Conservation (phyloP, 2,113 vertebrate genomes). For the Phylloscopus trochiloides region DNA sequence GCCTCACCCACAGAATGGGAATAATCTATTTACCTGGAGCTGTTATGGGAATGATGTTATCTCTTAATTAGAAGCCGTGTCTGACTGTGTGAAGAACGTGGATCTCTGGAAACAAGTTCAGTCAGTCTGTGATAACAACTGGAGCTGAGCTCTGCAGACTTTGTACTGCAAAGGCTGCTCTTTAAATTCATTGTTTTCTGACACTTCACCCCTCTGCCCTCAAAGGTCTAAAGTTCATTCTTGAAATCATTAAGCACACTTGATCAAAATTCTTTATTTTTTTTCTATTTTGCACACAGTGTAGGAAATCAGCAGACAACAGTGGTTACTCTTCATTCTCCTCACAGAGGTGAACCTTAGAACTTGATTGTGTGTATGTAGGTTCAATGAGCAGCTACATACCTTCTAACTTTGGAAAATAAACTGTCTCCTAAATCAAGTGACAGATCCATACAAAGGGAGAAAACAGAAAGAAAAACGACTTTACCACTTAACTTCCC, state of each 20-base stretch:
- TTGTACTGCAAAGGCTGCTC: not conserved
- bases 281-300: not conserved
- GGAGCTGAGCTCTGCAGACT: not conserved
- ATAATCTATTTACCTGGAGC: not conserved
- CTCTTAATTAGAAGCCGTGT: not conserved
- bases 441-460: not conserved
- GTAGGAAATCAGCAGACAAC: not conserved
- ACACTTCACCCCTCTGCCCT: not conserved
- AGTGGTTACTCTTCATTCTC: not conserved
- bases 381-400: not conserved
- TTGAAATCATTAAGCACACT: not conserved
- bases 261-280: not conserved
- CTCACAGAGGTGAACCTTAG: not conserved
- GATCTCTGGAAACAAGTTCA: not conserved
- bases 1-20: not conserved
- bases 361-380: not conserved
- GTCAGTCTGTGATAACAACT: not conserved
- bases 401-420: not conserved
- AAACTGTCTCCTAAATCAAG: not conserved
- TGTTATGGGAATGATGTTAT: not conserved
- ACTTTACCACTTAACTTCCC: not conserved
- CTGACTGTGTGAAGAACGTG: not conserved
- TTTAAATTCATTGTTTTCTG: not conserved
- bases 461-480: fast-evolving
- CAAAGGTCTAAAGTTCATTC: not conserved